Conservation (phyloP, 2,888 invertebrate species). For the Slavum lentiscoides region DNA sequence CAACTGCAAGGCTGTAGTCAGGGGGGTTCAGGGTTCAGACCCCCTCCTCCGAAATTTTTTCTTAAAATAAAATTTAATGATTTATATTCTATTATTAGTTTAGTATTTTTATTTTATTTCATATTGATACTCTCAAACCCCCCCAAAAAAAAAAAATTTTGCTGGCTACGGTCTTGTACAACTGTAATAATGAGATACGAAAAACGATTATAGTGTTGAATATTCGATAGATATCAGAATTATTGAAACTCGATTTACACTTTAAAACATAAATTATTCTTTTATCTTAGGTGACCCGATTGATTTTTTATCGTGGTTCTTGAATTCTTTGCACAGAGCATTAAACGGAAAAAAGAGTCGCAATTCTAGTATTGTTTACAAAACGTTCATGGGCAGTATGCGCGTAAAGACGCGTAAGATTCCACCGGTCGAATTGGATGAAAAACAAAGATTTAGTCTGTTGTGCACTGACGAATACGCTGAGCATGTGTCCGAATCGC, state of each 20-base stretch:
- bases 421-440: constrained; percentile 88
- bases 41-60: no score
- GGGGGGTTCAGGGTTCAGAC: no score
- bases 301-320: constrained; percentile 96
- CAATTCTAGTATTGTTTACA: constrained; percentile 89
- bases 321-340: constrained; percentile 93
- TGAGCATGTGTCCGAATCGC: constrained; percentile 84
- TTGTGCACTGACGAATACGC: constrained; percentile 82
- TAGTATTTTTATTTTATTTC: no score
- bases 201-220: background rate
- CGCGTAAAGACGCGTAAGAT: constrained; percentile 88
- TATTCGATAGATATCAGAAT: background rate
- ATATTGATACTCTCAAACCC: no score
- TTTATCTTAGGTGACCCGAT: constrained; percentile 83
- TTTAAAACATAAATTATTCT: constrained; percentile 10
- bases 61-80: no score
- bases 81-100: no score
- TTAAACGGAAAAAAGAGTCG: constrained; percentile 88
- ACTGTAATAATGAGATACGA: no score
- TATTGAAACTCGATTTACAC: background rate
- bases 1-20: no score
- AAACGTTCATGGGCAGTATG: constrained; percentile 91
- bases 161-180: no score
- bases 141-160: no score
- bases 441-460: constrained; percentile 80